A percentile compares a stretch with the other conserved stretches of the same genome.
These are phyloP conservation scores for Nomada lathburiana DNA, from an alignment of 2,888 invertebrate genomes.

Conservation along the genomic window DNA sequence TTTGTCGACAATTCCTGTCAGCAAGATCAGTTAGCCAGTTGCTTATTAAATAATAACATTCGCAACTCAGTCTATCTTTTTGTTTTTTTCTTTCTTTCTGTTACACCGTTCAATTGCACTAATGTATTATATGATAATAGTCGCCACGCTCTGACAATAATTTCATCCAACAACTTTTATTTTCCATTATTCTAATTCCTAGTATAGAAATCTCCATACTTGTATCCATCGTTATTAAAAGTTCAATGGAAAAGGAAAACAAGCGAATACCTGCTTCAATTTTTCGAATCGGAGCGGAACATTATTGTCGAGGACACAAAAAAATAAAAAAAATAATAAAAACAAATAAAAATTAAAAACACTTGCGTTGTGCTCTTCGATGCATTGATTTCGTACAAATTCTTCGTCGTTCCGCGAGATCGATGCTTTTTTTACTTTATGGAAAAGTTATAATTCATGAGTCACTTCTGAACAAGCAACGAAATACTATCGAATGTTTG, in stretches of 20 bases:
- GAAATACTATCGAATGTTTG: neutral
- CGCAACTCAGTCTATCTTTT: neutral
- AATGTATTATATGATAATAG: no score
- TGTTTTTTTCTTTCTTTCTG: neutral
- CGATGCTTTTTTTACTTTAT: neutral
- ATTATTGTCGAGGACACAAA: neutral
- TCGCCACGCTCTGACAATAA: neutral
- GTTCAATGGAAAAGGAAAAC: no score
- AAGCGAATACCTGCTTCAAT: neutral
- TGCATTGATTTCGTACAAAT: slow-evolving; percentile 5
- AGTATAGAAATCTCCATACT: neutral
- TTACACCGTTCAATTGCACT: no score
- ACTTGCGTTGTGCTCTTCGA: slow-evolving; percentile 24
- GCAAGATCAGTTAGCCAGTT: neutral
- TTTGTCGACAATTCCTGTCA: slow-evolving; percentile 5
- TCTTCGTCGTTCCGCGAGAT: neutral
- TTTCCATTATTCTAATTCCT: neutral
- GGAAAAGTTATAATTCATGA: neutral
- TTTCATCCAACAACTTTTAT: neutral
- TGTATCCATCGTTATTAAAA: neutral
- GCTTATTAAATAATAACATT: slow-evolving; percentile 1
- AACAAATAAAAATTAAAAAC: neutral
- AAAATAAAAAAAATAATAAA: slow-evolving; percentile 4
- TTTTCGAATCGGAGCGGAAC: neutral
- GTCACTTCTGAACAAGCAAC: neutral